phyloP scores from a whole-genome alignment of 2,888 invertebrate genomes.

The Lottia gigantea region DNA sequence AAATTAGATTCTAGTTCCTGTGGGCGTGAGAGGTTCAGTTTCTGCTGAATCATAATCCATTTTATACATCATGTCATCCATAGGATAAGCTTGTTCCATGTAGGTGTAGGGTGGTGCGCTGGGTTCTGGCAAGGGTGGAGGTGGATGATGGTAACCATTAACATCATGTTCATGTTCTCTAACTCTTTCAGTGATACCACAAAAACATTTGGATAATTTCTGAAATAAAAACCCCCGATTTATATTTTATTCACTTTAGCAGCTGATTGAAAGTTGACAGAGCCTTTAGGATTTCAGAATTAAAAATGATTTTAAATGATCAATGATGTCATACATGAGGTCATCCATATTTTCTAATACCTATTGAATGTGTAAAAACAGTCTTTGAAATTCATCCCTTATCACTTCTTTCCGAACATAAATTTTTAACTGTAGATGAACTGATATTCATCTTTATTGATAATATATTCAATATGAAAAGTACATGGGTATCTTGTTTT shows the following conservation, averaged over 20 bases:
- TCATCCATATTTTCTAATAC: neutral
- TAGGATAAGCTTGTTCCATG: conserved; percentile 44
- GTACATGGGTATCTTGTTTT: no score
- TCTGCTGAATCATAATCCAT: conserved; percentile 35
- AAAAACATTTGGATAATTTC: conserved; percentile 33
- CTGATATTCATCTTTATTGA: no score
- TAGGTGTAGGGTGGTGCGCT: conserved; percentile 54
- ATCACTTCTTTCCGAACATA: no score
- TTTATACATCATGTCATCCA: conserved; percentile 42
- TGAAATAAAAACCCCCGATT: conserved; percentile 9
- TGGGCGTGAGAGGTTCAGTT: conserved; percentile 32
- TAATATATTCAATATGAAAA: no score
- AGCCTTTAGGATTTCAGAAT: no score
- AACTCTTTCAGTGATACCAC: conserved; percentile 37
- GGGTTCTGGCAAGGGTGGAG: conserved; percentile 47
- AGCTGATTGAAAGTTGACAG: no score
- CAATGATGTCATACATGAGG: neutral
- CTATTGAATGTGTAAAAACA: no score
- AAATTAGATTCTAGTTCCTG: conserved; percentile 1
- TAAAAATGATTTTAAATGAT: no score
- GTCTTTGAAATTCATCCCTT: no score
- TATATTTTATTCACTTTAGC: no score
- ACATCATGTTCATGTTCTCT: conserved; percentile 28
- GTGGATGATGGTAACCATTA: conserved; percentile 23
- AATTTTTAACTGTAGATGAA: no score